Evolutionary conservation across 2,113 vertebrate genomes (phyloP).

Genomic region (Pao palembangensis): DNA sequence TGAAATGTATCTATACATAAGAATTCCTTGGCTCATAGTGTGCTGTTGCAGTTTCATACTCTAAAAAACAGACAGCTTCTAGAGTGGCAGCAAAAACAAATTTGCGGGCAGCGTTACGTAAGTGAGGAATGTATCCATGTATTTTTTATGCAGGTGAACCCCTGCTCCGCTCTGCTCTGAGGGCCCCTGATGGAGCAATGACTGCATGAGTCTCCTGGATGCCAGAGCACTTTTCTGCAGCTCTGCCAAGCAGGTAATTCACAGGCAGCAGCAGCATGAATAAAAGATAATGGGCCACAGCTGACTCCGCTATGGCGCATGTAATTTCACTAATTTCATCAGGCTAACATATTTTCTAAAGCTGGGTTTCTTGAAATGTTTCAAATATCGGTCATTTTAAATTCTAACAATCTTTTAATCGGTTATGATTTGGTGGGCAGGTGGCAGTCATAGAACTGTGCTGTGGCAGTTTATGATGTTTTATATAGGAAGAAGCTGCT

Average conservation of each 20-base stretch:
- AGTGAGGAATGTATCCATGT: conserved; percentile 63
- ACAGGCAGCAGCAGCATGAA: conserved; percentile 71
- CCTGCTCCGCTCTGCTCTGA: conserved; percentile 49
- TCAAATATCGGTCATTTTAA: conserved; percentile 2
- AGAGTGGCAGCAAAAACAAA: conserved; percentile 45
- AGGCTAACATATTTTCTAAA: conserved; percentile 55
- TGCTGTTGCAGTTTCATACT: conserved; percentile 12
- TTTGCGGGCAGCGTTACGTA: conserved; percentile 65
- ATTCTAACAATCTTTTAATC: conserved; percentile 32
- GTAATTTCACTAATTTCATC: conserved; percentile 62
- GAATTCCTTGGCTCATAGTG: neutral
- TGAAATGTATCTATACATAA: conserved; percentile 14
- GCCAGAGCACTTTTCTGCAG: conserved; percentile 67
- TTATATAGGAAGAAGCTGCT: conserved; percentile 35
- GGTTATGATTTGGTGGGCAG: conserved; percentile 40
- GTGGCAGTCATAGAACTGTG: conserved; percentile 39
- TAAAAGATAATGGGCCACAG: conserved; percentile 73
- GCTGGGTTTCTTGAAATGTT: conserved; percentile 31
- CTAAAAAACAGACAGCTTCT: conserved; percentile 35
- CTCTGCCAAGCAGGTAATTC: conserved; percentile 77
- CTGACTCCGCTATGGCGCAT: conserved; percentile 70
- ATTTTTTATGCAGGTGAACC: conserved; percentile 76
- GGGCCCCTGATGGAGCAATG: conserved; percentile 65
- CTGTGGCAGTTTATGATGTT: conserved; percentile 21
- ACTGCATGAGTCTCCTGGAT: conserved; percentile 61